A percentile compares a stretch with the other conserved stretches of the same genome.
Conservation (phyloP, 2,888 invertebrate species). For the Andrena fulva region DNA sequence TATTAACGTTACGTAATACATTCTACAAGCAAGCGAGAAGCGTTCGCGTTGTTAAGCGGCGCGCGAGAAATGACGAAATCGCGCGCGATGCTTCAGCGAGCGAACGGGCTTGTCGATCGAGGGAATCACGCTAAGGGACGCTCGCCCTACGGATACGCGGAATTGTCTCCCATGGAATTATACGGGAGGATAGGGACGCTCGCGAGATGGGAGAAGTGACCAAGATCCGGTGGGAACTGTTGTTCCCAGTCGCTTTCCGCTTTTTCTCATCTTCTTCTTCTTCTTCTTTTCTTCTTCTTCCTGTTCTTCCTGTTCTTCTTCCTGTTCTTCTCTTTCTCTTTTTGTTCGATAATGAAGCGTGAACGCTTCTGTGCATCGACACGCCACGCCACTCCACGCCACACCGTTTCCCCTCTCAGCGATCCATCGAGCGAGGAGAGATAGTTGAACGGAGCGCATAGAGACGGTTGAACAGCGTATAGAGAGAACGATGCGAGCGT, state of each 20-base stretch:
- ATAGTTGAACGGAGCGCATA: constrained; percentile 32
- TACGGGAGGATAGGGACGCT: background rate
- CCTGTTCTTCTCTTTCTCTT: background rate
- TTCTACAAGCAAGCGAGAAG: constrained; percentile 62
- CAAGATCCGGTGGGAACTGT: background rate
- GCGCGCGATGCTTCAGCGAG: background rate
- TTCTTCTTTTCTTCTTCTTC: background rate
- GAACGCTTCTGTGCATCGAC: constrained; percentile 66
- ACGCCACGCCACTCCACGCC: constrained; percentile 32
- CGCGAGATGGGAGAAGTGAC: background rate
- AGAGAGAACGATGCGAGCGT: constrained; percentile 32
- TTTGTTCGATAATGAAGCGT: constrained; percentile 37
- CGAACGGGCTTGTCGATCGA: constrained; percentile 23
- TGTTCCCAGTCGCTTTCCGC: background rate
- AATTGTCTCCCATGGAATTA: background rate
- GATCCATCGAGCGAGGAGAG: constrained; percentile 44
- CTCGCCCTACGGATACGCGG: background rate
- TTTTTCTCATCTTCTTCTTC: background rate
- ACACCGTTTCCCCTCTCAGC: constrained; percentile 58
- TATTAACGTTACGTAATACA: constrained; percentile 77
- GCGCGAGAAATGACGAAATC: constrained; percentile 1
- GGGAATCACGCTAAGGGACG: background rate
- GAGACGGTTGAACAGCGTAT: constrained; percentile 24
- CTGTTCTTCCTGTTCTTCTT: background rate
- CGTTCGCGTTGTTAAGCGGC: constrained; percentile 59